A percentile compares a stretch with the other conserved stretches of the same genome.
These are phyloP conservation scores for Acestrorhynchus altus DNA, from an alignment of 2,797 vertebrate genomes.

Conservation along the genomic window DNA sequence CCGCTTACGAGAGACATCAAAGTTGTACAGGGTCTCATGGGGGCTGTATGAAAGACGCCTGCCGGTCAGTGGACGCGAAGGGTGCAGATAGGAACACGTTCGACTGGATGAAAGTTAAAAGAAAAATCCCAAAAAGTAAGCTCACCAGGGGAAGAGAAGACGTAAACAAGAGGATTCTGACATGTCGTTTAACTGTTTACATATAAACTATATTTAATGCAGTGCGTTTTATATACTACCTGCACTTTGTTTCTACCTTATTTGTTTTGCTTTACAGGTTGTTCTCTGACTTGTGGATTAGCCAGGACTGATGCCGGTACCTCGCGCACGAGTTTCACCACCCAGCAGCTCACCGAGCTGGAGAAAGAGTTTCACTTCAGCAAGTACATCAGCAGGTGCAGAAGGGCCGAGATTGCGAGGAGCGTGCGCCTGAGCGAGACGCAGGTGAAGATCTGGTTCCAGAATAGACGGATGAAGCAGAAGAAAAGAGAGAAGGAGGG, in stretches of 20 bases:
- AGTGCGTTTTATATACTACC: background rate
- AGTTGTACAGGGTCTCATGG: constrained; percentile 55
- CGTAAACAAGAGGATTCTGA: background rate
- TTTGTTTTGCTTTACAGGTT: constrained; percentile 65
- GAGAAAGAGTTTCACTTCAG: constrained; percentile 77
- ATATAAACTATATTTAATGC: background rate
- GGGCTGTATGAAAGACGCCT: constrained; percentile 34
- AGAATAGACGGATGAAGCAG: constrained; percentile 78
- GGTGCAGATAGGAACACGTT: constrained; percentile 24
- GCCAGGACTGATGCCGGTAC: constrained; percentile 69
- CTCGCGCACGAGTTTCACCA: constrained; percentile 79
- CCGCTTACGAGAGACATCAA: constrained; percentile 56
- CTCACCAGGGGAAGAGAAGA: background rate
- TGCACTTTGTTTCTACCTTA: constrained; percentile 4
- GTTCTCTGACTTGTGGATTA: constrained; percentile 78
- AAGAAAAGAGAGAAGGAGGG: constrained; percentile 77
- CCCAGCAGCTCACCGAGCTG: constrained; percentile 83
- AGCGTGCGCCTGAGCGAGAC: constrained; percentile 80
- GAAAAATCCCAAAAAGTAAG: constrained; percentile 35
- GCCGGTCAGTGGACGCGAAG: constrained; percentile 42
- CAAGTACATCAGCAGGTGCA: constrained; percentile 56
- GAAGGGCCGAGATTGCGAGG: constrained; percentile 79
- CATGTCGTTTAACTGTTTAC: background rate
- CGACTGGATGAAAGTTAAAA: constrained; percentile 46
- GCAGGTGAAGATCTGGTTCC: constrained; percentile 80